Conservation (phyloP, 64 coral and sea anemone species). For the Platygyra sinensis region DNA sequence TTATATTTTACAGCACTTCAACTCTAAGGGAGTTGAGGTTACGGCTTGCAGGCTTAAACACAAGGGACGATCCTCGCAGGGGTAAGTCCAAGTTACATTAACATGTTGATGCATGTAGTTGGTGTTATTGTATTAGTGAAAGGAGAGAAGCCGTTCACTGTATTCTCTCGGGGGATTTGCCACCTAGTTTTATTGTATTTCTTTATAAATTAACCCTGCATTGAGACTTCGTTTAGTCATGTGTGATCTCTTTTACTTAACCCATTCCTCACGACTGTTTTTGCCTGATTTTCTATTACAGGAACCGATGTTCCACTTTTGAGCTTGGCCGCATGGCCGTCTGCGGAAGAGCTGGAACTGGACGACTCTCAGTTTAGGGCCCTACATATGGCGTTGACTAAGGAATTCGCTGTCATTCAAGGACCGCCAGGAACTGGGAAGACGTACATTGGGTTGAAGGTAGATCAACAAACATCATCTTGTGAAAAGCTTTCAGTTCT, state of each 20-base stretch:
- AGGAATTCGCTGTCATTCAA: conserved; percentile 83
- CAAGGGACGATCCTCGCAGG: neutral
- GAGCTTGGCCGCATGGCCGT: conserved; percentile 46
- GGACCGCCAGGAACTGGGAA: conserved; percentile 93
- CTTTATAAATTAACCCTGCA: too few relatives aligned
- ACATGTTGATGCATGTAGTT: too few relatives aligned
- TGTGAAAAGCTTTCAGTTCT: too few relatives aligned
- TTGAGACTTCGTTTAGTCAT: too few relatives aligned
- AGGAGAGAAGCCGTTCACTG: neutral
- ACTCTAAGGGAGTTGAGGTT: neutral
- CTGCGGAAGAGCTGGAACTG: conserved; percentile 24
- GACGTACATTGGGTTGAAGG: conserved; percentile 79
- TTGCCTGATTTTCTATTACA: neutral
- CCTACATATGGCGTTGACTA: conserved; percentile 67
- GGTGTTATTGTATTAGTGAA: too few relatives aligned
- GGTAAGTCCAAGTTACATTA: neutral
- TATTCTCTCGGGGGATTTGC: neutral
- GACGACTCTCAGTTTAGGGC: conserved; percentile 75
- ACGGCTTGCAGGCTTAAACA: neutral
- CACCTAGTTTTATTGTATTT: too few relatives aligned
- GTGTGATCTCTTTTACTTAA: too few relatives aligned
- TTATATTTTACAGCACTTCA: neutral
- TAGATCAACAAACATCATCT: neutral
- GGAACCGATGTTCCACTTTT: conserved; percentile 51
- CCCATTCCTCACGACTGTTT: too few relatives aligned